Base-by-base conservation (phyloP, 2,113 vertebrate species). In the Pteruthius melanotis region DNA sequence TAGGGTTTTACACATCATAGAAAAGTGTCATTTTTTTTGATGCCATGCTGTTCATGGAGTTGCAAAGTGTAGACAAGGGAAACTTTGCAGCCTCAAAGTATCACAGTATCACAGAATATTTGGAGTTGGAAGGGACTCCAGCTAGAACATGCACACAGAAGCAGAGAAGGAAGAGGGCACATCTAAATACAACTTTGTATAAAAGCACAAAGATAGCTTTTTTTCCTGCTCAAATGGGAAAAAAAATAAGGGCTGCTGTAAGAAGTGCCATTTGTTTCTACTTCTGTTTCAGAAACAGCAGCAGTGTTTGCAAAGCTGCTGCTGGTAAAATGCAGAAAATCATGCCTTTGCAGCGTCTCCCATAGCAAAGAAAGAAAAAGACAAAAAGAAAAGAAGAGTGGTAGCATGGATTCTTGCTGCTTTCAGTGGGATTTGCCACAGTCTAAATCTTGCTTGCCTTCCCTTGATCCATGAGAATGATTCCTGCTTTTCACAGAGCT, bases 1-100 rank as follows among this genome's bases (percentile, higher is more conserved):
- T 26, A 78, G 35, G 1, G 2, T 70, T 24, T 65, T 68, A 49
- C 17, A 10, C 4, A 20, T 13, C 0, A 0, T 12, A 59, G 35
- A 24, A 74, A 66, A 86, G 10, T 28, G 13, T 17, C 19, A 24
- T 33, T 47, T 18, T 76, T 83, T 26, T 26, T 49, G 75, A 22
- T n/a, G 13, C 6, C 10, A 3, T 19, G 23, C 39, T 31, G n/a
- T 12, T 33, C 8, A 17, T 28, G 14, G 0, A n/a, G 17, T 44
- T 88, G n/a, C 15, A 40, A 39, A 64, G 10, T 31, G 65, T 30
- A n/a, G 76, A 47, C 5, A 57, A 45, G 22, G 14, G 22, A 64
- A 77, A 39, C 15, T 33, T 75, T n/a, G 28, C n/a, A 83, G 26
- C 23, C 33, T 30, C 18, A 31, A 50, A 22, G 12, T 19, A n/a